A percentile compares a stretch with the other conserved stretches of the same genome.
These are phyloP conservation scores for Poeciliopsis infans DNA, from an alignment of 2,797 vertebrate genomes.

Conservation along the genomic window DNA sequence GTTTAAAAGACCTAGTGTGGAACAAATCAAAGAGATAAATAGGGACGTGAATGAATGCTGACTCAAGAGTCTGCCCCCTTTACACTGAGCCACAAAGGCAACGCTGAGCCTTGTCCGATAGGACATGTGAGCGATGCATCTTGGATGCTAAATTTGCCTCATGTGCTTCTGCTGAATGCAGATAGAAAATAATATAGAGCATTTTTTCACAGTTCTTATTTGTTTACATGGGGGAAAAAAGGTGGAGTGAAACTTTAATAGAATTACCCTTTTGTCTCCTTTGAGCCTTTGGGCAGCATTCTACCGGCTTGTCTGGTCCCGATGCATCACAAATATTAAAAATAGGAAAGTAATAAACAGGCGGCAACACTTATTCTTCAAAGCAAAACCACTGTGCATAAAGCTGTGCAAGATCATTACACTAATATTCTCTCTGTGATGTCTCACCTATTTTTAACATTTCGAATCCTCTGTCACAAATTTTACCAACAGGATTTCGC, in stretches of 20 bases:
- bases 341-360: background rate
- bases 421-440: background rate
- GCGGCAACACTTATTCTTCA: background rate
- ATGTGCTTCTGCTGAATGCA: conserved; percentile 17
- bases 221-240: background rate
- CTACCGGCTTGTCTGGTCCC: background rate
- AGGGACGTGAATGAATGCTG: conserved; percentile 32
- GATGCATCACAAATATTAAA: background rate
- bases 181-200: conserved; percentile 20
- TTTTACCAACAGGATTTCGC: background rate
- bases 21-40: conserved; percentile 42
- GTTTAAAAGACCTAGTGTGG: conserved; percentile 19
- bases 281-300: background rate
- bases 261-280: background rate
- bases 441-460: background rate
- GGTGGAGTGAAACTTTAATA: background rate
- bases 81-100: conserved; percentile 28
- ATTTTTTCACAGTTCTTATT: background rate
- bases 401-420: background rate
- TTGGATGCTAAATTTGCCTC: conserved; percentile 10
- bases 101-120: conserved; percentile 16
- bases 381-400: background rate
- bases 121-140: background rate
- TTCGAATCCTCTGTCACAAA: background rate
- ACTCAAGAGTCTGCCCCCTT: conserved; percentile 26